Base-by-base conservation (phyloP, 2,888 invertebrate species). In the Poecilobothrus nobilitatus region DNA sequence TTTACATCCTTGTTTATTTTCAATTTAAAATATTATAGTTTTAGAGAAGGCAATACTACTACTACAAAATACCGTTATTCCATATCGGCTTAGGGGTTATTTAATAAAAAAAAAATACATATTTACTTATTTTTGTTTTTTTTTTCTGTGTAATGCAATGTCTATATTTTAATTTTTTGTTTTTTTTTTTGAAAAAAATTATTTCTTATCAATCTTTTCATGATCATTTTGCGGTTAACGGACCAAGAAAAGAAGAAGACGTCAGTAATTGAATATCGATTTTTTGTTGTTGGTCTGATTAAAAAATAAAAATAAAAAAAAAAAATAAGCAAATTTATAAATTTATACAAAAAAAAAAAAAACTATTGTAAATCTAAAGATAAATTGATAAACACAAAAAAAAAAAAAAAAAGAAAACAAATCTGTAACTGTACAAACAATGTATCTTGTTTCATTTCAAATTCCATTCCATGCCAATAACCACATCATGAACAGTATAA, bases 201-300 rank as follows among this genome's bases (percentile, higher is more conserved):
- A 15, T 53, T 53, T 53, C 53, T 53, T 53, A 53, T 53, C 53
- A 53, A 53, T 53, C 53, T 53, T 18, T 53, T 53, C 53, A 53
- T 53, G 53, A 53, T 53, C 53, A 53, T 53, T 53, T 53, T 53
- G 53, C 53, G 53, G 53, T 53, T 53, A 9, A 53, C 53, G 53
- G 53, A 53, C 53, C 53, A 53, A 53, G 6, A 53, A 53, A 53
- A 53, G 18, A 53, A 53, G 53, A 18, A 53, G n/a, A 53, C n/a
- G 53, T 53, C 53, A 2, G 53, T 53, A 53, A 53, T 53, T 53
- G 53, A 53, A 53, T 53, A 53, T 53, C 53, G 53, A 53, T 53
- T 53, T 27, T 53, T 53, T 53, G n/a, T 15, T 53, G 7, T 53
- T 53, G 15, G 7, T n/a, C n/a, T n/a, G n/a, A 44, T 44, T 9